Evolutionary conservation across 2,113 vertebrate species (phyloP).

Genomic region (Casuarius casuarius): DNA sequence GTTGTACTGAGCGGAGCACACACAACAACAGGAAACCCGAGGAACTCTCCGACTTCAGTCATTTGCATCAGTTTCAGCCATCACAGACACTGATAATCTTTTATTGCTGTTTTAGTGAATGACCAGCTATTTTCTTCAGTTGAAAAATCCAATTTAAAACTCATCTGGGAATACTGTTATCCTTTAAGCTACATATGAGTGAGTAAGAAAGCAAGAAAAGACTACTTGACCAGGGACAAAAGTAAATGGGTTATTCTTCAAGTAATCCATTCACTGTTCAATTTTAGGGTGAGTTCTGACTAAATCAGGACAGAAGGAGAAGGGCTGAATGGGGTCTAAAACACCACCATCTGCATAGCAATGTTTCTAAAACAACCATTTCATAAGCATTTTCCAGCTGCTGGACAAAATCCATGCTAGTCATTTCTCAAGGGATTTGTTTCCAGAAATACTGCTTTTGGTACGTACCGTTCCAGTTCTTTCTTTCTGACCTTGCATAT

Average conservation of each 20-base stretch:
- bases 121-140: not conserved
- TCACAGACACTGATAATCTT: not conserved
- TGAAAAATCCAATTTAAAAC: constrained; percentile 17
- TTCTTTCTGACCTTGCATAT: constrained; percentile 45
- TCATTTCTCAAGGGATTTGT: not conserved
- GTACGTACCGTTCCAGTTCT: not conserved
- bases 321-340: not conserved
- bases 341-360: not conserved
- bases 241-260: not conserved
- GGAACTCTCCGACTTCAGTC: not conserved
- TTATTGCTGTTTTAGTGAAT: not conserved
- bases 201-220: not conserved
- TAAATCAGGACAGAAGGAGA: not conserved
- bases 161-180: not conserved
- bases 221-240: not conserved
- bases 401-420: not conserved
- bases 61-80: not conserved
- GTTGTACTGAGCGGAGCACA: not conserved
- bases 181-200: not conserved
- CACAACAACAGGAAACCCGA: not conserved
- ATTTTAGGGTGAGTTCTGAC: not conserved
- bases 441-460: constrained; percentile 36
- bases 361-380: constrained; percentile 7
- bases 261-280: not conserved
- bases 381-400: not conserved